These are phyloP conservation scores for Netelia inedita DNA, from an alignment of 2,888 invertebrate genomes.

Conservation along the genomic window DNA sequence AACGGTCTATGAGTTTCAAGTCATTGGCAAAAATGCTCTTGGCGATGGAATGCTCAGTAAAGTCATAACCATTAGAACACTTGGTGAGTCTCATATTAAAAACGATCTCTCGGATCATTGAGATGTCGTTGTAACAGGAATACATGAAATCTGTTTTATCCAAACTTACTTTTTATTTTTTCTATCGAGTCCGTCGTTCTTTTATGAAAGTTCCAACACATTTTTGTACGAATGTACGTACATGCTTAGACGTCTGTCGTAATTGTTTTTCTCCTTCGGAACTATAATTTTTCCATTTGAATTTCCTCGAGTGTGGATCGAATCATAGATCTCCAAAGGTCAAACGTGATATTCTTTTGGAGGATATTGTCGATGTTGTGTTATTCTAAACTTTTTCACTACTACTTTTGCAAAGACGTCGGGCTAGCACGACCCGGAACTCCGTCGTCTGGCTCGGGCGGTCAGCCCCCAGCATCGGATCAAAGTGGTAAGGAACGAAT, in stretches of 20 bases:
- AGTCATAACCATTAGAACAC: conserved; percentile 94
- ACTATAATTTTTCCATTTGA: conserved; percentile 15
- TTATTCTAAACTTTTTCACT: conserved; percentile 66
- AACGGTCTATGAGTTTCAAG: conserved; percentile 98
- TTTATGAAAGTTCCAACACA: background rate
- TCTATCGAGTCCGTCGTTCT: background rate
- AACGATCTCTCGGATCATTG: background rate
- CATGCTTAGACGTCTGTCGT: background rate
- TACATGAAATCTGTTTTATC: conserved; percentile 8
- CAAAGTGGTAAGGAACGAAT: conserved; percentile 78
- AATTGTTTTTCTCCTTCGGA: conserved; percentile 1
- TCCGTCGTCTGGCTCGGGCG: conserved; percentile 79
- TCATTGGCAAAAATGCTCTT: conserved; percentile 96
- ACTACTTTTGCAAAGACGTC: conserved; percentile 76
- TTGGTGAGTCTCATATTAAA: conserved; percentile 88
- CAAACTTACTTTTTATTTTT: background rate
- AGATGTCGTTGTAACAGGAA: background rate
- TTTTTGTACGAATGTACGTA: background rate
- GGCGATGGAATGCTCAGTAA: conserved; percentile 99
- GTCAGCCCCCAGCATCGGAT: conserved; percentile 77
- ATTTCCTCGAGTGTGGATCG: conserved; percentile 4
- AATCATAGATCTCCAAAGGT: background rate
- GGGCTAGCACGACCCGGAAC: conserved; percentile 79
- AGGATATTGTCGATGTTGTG: background rate
- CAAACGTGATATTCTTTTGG: conserved; percentile 31